A percentile compares a stretch with the other conserved stretches of the same genome.
These are phyloP conservation scores for Thyatira batis DNA, from an alignment of 2,888 invertebrate genomes.

Conservation along the genomic window DNA sequence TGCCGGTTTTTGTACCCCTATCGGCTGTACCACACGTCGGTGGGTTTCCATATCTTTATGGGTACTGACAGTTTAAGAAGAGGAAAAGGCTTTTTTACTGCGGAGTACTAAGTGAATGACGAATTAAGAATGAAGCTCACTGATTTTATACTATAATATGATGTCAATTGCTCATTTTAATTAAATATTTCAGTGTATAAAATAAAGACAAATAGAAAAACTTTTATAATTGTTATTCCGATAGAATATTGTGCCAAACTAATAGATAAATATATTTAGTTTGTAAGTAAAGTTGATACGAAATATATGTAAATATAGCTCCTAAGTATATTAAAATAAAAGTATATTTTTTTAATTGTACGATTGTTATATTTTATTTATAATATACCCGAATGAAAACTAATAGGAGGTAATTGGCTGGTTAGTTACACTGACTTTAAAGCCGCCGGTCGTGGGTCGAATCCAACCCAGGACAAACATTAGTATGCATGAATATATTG, in stretches of 20 bases:
- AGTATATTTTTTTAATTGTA: not conserved
- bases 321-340: not conserved
- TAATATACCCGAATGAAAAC: not conserved
- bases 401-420: not conserved
- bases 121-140: not conserved
- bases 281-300: not conserved
- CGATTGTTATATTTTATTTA: not conserved
- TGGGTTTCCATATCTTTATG: conserved; percentile 79
- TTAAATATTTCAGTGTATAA: too few relatives aligned
- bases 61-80: conserved; percentile 61
- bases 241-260: not conserved
- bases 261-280: not conserved
- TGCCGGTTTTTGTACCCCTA: conserved; percentile 83
- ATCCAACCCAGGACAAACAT: too few relatives aligned
- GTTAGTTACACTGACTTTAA: too few relatives aligned
- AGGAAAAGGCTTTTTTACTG: not conserved
- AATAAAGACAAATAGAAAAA: too few relatives aligned
- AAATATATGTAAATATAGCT: not conserved
- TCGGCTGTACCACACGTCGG: conserved; percentile 73
- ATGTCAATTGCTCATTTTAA: too few relatives aligned
- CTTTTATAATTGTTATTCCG: too few relatives aligned
- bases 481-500: too few relatives aligned
- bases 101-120: too few relatives aligned
- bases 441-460: too few relatives aligned
- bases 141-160: too few relatives aligned